phyloP scores from a whole-genome alignment of 2,113 vertebrate genomes.

The Triplophysa dalaica region DNA sequence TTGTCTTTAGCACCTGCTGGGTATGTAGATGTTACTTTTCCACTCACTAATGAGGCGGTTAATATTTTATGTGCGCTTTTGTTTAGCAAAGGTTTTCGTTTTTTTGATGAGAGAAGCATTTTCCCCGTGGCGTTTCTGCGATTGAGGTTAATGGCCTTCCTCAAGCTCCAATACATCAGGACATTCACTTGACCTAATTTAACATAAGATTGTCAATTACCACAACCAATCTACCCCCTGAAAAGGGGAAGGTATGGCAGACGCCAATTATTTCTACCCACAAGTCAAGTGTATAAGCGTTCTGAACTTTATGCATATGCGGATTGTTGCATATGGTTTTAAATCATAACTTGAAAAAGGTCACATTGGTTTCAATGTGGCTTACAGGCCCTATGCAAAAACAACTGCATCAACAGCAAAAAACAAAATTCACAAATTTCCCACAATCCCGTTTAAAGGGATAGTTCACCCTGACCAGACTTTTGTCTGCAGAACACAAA shows the following conservation, averaged over 20 bases:
- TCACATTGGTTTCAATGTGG: not conserved
- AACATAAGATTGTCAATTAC: constrained; percentile 42
- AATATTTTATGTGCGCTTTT: constrained; percentile 51
- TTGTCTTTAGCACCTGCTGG: constrained; percentile 40
- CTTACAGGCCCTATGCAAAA: not conserved
- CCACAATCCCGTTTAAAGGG: no score
- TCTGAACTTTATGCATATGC: not conserved
- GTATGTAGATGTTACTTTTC: constrained; percentile 31
- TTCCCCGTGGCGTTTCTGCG: constrained; percentile 30
- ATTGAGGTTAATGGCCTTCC: constrained; percentile 48
- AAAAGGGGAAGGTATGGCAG: not conserved
- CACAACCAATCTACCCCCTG: constrained; percentile 25
- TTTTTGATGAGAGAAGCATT: constrained; percentile 38
- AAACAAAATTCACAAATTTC: no score
- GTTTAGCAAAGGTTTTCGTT: constrained; percentile 42
- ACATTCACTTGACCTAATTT: constrained; percentile 45
- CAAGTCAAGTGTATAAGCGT: not conserved
- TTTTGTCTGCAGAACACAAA: no score
- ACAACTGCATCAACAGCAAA: no score
- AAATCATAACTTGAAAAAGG: not conserved
- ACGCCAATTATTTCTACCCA: constrained; percentile 11
- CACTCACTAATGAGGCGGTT: constrained; percentile 41
- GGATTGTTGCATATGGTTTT: not conserved
- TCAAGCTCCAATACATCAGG: constrained; percentile 32
- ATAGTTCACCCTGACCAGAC: no score